Percentiles rank a stretch among this genome's conserved stretches.
These are phyloP conservation scores for Epicauta chinensis DNA, from an alignment of 1,140 invertebrate genomes.

Conservation along the genomic window DNA sequence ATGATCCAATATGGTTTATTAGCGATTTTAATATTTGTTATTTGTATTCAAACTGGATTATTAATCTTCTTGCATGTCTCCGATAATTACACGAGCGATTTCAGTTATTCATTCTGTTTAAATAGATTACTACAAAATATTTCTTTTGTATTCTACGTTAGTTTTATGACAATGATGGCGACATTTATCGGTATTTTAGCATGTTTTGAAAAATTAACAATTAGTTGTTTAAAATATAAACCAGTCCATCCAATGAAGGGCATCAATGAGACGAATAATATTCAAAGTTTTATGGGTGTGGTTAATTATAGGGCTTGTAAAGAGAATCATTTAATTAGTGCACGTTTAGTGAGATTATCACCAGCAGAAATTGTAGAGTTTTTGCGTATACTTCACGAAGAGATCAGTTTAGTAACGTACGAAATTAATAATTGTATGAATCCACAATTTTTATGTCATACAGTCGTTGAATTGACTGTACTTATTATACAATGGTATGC, in stretches of 20 bases:
- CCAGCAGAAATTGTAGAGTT: conserved; percentile 30
- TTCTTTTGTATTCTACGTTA: conserved; percentile 25
- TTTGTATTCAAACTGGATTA: conserved; percentile 3
- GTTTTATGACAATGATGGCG: conserved; percentile 24
- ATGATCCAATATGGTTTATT: conserved; percentile 22
- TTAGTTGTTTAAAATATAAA: conserved; percentile 25
- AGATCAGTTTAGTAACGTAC: conserved; percentile 32
- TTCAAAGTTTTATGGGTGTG: conserved; percentile 26
- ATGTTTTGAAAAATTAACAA: conserved; percentile 33
- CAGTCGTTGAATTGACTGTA: conserved; percentile 30
- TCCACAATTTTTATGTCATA: conserved; percentile 33
- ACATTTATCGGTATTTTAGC: conserved; percentile 27
- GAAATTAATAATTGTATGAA: conserved; percentile 32
- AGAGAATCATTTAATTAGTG: conserved; percentile 19
- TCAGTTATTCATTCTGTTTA: conserved; percentile 23
- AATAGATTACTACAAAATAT: conserved; percentile 24
- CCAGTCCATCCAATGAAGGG: conserved; percentile 30
- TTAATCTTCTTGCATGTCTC: conserved; percentile 25
- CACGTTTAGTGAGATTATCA: conserved; percentile 11
- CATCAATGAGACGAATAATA: conserved; percentile 30
- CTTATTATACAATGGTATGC: conserved; percentile 37
- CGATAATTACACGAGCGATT: conserved; percentile 19
- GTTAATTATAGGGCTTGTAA: conserved; percentile 31
- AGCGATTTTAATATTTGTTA: conserved; percentile 2
- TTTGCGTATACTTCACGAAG: conserved; percentile 32